Conservation (phyloP, 35 echinoderm and acorn worm genomes). For the Apostichopus parvimensis region DNA sequence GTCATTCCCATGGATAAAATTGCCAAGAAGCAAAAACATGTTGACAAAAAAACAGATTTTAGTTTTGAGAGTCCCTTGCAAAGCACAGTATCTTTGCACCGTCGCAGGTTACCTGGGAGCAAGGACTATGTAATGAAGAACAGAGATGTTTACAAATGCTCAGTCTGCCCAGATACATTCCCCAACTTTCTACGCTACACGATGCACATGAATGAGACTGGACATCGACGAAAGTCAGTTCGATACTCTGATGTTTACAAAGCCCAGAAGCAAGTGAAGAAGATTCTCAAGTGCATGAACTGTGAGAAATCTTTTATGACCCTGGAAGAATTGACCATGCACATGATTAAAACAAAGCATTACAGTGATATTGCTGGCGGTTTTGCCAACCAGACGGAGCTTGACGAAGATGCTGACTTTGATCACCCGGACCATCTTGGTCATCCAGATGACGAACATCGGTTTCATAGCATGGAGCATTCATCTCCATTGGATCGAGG, state of each 20-base stretch:
- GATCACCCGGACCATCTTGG: constrained; percentile 10
- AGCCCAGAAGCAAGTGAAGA: constrained; percentile 55
- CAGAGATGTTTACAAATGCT: constrained; percentile 49
- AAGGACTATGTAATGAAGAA: constrained; percentile 30
- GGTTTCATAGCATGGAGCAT: not conserved
- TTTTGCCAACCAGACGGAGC: constrained; percentile 43
- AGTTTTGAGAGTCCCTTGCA: constrained; percentile 49
- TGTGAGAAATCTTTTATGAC: constrained; percentile 58
- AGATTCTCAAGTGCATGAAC: constrained; percentile 57
- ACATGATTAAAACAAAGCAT: constrained; percentile 63
- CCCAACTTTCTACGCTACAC: constrained; percentile 53
- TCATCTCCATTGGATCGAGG: not conserved
- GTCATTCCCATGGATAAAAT: constrained; percentile 52
- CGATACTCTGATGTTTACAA: constrained; percentile 38
- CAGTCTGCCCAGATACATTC: constrained; percentile 47
- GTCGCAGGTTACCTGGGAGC: constrained; percentile 26
- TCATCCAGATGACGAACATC: not conserved
- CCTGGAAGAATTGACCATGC: constrained; percentile 54
- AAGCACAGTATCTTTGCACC: constrained; percentile 45
- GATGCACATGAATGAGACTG: constrained; percentile 62
- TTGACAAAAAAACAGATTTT: constrained; percentile 39
- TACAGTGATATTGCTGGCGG: constrained; percentile 54
- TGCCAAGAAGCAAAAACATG: constrained; percentile 43
- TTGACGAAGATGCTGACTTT: constrained; percentile 46
- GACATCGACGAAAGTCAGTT: constrained; percentile 40